Percentiles rank a stretch among this genome's conserved stretches.
These are phyloP conservation scores for Tenodera sinensis DNA, from an alignment of 2,888 invertebrate species.

Conservation along the genomic window DNA sequence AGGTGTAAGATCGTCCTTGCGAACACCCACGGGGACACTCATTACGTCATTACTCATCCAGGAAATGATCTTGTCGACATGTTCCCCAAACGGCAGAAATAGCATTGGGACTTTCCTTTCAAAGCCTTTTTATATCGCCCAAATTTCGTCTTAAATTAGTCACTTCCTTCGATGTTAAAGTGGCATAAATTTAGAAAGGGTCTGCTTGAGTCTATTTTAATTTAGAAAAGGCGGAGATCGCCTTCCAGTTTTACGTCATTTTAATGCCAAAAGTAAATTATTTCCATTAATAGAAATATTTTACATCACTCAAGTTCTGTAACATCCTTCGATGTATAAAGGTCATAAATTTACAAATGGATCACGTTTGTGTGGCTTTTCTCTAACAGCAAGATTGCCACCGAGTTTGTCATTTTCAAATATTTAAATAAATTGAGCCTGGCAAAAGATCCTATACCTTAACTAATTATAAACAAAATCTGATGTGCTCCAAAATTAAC, in stretches of 20 bases:
- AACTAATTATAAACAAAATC: no score
- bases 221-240: neutral
- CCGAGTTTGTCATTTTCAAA: no score
- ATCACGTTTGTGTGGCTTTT: no score
- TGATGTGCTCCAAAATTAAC: no score
- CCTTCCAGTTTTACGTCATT: no score
- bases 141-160: neutral
- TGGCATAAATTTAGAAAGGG: neutral
- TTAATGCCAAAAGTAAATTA: no score
- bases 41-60: neutral
- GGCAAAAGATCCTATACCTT: no score
- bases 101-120: neutral
- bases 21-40: neutral
- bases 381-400: no score
- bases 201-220: neutral
- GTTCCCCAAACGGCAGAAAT: neutral
- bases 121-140: neutral
- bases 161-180: neutral
- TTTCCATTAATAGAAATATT: no score
- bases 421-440: no score
- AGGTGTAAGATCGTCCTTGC: neutral
- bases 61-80: neutral
- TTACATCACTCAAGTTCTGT: neutral
- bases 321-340: neutral
- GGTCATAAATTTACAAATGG: neutral